Evolutionary conservation across 92 coral and sea anemone species (phyloP), one percentile per base, ranked within the genome.

Genomic region (Pocillopora grandis): DNA sequence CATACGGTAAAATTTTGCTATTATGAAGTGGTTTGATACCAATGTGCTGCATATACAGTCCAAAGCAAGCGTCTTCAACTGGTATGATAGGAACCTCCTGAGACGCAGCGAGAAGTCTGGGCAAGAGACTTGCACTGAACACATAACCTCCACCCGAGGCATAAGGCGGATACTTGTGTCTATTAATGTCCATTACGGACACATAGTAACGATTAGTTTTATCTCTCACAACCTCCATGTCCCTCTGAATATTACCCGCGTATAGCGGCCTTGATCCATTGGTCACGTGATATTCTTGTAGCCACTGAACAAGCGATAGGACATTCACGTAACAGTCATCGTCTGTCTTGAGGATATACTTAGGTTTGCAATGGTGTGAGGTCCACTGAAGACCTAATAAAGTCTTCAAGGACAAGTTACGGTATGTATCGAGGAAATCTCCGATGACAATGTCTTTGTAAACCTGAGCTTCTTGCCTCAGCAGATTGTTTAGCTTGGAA

Each of bases 71-170:
- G 66, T 94, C 98, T 83, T 94, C 98, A 11, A 89, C 88, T 62
- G 98, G 87, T 82, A 94, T 83, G 35, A 89, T 58, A 12, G 92
- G 87, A 52, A 80, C 80, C 4, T 71, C 20, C 56, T 73, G 83
- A 12, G 98, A 89, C 18, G 88, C 90, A 37, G 37, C 48, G 19
- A 71, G 19, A 55, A 94, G 93, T 71, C 83, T 78, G 21, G 76
- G 74, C 61, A 94, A 85, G 49, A 94, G 90, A 73, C 69, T 86
- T 18, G 87, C 98, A 20, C 95, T 94, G 71, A 94, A 91, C 8
- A 94, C 85, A 56, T 94, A 94, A 0, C 98, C 98, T 18, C 95
- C 98, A 2, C 98, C 98, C 0, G 98, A 89, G 21, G 93, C 87
- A 77, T 94, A 94, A 18, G 89, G 90, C 52, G 89, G 87, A 83